Conservation (phyloP, 2,113 vertebrate genomes). For the Chauna torquata region DNA sequence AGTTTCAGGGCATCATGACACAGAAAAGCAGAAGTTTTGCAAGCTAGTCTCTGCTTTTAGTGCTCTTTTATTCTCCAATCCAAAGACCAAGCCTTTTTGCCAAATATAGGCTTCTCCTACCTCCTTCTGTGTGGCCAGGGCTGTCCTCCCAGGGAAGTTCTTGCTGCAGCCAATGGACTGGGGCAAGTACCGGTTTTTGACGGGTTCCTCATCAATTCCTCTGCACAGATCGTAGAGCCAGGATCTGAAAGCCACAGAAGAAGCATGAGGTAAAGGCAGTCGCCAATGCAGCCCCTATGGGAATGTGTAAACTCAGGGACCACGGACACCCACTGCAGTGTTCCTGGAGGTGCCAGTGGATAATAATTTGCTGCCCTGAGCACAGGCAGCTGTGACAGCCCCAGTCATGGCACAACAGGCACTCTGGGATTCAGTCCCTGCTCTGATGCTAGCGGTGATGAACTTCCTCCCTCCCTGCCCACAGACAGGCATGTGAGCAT, state of each 20-base stretch:
- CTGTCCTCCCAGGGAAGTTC: conserved; percentile 89
- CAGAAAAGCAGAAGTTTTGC: neutral
- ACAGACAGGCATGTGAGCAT: neutral
- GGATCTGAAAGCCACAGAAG: conserved; percentile 74
- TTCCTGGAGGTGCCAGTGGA: neutral
- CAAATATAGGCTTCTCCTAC: conserved; percentile 58
- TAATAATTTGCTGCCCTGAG: neutral
- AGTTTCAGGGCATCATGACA: neutral
- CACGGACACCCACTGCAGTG: neutral
- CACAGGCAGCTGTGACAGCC: neutral
- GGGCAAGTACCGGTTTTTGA: conserved; percentile 90
- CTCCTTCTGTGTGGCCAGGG: conserved; percentile 86
- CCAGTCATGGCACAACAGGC: too few relatives aligned
- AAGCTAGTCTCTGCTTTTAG: neutral
- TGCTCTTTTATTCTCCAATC: neutral
- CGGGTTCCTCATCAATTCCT: conserved; percentile 93
- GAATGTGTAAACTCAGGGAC: neutral
- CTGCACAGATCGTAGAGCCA: conserved; percentile 94
- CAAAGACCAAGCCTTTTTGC: neutral
- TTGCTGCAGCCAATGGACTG: conserved; percentile 96
- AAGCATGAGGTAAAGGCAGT: neutral
- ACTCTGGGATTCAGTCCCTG: neutral
- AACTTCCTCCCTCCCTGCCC: neutral
- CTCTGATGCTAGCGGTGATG: too few relatives aligned
- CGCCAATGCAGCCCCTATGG: neutral